Base-by-base conservation (phyloP, 2,888 invertebrate species). In the Plemyria rubiginata region DNA sequence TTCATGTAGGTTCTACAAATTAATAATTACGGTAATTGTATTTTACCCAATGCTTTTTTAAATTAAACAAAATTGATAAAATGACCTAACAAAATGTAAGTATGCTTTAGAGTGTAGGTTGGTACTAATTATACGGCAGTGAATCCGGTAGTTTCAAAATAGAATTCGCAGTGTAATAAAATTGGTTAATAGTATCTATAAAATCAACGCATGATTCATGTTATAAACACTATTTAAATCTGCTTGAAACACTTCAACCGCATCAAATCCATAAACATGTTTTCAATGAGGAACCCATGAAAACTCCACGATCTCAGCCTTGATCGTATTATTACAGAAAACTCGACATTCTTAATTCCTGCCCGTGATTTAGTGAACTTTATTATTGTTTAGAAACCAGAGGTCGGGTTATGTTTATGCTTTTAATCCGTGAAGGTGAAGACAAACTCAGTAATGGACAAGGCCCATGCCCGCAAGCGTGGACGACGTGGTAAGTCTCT, bases 361-460 rank as follows among this genome's bases (percentile, higher is more conserved):
- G 68, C 68, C 68, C 56, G 68, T 79, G 82, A 87, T 86, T 83
- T 83, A 80, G 72, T 38, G 78, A 65, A 71, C 68, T 70, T 15
- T 50, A 36, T 36, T 50, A 32, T 72, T 86, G 80, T 85, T 83
- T 79, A 73, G 67, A 77, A 80, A 78, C 70, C 66, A 82, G 80
- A 90, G 85, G 87, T 79, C 86, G 72, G 62, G 61, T 70, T 70
- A 68, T 74, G 74, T 79, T 77, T 76, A 71, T 75, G 77, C 71
- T 77, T 77, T 79, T 82, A 78, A 74, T 74, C 77, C 68, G 65
- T 80, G 87, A 88, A 90, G 87, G 88, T 86, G 78, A 87, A 78
- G 74, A 78, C 75, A 74, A n/a, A 75, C 69, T 78, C 62, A 66
- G 62, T 69, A 72, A 67, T 70, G 68, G 70, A 72, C 81, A 83